phyloP scores from a whole-genome alignment of 2,113 vertebrate species.

The Dasyprocta punctata region DNA sequence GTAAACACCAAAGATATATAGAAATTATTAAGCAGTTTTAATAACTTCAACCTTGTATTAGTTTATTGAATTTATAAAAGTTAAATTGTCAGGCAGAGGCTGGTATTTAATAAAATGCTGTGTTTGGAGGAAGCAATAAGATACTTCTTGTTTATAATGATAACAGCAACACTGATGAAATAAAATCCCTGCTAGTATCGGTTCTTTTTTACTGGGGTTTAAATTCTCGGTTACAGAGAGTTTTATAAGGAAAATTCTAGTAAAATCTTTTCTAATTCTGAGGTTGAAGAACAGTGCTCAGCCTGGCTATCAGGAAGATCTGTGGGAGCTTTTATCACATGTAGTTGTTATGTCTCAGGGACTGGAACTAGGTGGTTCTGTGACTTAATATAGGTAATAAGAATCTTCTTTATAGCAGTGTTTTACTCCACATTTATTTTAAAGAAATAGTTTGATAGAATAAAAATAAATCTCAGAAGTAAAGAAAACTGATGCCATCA shows the following conservation, averaged over 20 bases:
- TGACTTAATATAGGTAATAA: constrained; percentile 27
- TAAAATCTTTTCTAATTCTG: background rate
- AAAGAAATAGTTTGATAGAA: constrained; percentile 41
- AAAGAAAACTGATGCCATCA: background rate
- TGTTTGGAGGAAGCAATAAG: constrained; percentile 35
- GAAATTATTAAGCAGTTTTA: constrained; percentile 33
- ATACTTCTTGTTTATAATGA: constrained; percentile 60
- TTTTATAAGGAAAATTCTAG: constrained; percentile 27
- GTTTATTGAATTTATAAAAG: constrained; percentile 30
- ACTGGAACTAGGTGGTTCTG: background rate
- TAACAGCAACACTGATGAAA: constrained; percentile 25
- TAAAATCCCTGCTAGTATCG: constrained; percentile 17
- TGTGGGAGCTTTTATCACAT: background rate
- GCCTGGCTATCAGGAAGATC: background rate
- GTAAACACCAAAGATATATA: background rate
- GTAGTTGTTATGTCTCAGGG: background rate
- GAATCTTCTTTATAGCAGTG: background rate
- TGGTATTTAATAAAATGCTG: constrained; percentile 38
- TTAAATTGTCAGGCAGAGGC: background rate
- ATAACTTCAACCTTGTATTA: constrained; percentile 44
- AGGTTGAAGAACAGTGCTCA: constrained; percentile 18
- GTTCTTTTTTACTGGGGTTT: constrained; percentile 25
- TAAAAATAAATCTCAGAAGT: constrained; percentile 59
- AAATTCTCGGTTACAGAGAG: constrained; percentile 30
- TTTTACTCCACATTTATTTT: constrained; percentile 46